These are phyloP conservation scores for Xiphophorus birchmanni DNA, from an alignment of 2,797 vertebrate species.

Conservation along the genomic window DNA sequence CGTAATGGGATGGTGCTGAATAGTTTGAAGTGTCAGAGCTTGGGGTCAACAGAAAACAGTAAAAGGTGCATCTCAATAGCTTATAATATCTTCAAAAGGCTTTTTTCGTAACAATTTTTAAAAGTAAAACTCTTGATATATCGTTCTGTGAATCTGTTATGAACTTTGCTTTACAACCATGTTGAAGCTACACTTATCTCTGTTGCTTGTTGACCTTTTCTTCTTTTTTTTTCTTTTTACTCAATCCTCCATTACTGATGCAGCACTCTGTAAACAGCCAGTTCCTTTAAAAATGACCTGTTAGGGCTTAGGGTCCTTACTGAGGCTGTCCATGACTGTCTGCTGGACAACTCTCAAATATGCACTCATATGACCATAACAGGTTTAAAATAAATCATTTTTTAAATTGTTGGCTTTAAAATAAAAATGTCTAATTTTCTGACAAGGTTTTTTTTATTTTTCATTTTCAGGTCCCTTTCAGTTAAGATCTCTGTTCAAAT, in stretches of 20 bases:
- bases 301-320: background rate
- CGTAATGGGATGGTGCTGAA: slow-evolving; percentile 37
- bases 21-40: slow-evolving; percentile 21
- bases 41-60: background rate
- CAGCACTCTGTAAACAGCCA: background rate
- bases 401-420: background rate
- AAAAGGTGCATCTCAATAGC: background rate
- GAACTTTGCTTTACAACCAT: background rate
- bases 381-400: background rate
- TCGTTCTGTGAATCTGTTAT: background rate
- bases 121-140: background rate
- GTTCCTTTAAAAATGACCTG: background rate
- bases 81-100: background rate
- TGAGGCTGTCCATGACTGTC: background rate
- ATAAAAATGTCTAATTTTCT: background rate
- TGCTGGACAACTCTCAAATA: background rate
- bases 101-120: background rate
- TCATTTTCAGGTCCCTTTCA: background rate
- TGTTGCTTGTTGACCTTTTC: background rate
- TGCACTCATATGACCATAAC: background rate
- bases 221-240: background rate
- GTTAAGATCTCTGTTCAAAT: background rate
- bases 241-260: background rate
- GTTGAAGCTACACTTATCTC: background rate
- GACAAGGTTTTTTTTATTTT: background rate